phyloP scores from a whole-genome alignment of 1,140 invertebrate genomes.

The Periplaneta americana region DNA sequence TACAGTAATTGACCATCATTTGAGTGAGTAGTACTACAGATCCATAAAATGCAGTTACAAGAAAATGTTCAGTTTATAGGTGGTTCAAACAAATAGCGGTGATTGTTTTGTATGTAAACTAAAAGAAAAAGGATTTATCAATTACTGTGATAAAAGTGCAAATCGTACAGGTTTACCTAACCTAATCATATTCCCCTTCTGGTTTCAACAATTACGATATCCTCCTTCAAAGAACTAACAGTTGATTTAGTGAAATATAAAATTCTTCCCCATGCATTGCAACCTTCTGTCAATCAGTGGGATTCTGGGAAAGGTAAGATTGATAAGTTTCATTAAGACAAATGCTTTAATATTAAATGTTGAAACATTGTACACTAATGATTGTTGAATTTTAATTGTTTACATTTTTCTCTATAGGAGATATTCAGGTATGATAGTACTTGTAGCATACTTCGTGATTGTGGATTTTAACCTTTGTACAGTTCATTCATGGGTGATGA shows the following conservation, averaged over 20 bases:
- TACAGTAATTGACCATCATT: background rate
- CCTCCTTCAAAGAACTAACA: background rate
- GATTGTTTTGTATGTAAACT: slow-evolving; percentile 1
- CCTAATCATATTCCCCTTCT: too few relatives aligned
- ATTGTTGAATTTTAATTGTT: slow-evolving; percentile 13
- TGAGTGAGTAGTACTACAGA: background rate
- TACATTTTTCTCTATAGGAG: slow-evolving; percentile 4
- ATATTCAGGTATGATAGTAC: slow-evolving; percentile 2
- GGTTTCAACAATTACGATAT: background rate
- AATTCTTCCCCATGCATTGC: background rate
- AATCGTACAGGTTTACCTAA: background rate
- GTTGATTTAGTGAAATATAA: background rate
- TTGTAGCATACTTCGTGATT: background rate
- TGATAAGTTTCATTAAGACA: background rate
- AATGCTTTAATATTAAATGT: slow-evolving; percentile 10
- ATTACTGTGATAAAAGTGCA: slow-evolving; percentile 10
- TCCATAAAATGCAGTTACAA: background rate
- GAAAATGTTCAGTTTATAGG: background rate
- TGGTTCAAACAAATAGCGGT: background rate
- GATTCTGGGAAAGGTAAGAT: background rate
- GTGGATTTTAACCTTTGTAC: slow-evolving; percentile 4
- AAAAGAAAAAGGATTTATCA: slow-evolving; percentile 7
- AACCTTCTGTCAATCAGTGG: background rate
- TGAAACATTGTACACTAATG: slow-evolving; percentile 10
- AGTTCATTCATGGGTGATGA: slow-evolving; percentile 2